These are phyloP conservation scores for Peromyscus melanophrys DNA, from an alignment of 2,797 vertebrate species.

Conservation along the genomic window DNA sequence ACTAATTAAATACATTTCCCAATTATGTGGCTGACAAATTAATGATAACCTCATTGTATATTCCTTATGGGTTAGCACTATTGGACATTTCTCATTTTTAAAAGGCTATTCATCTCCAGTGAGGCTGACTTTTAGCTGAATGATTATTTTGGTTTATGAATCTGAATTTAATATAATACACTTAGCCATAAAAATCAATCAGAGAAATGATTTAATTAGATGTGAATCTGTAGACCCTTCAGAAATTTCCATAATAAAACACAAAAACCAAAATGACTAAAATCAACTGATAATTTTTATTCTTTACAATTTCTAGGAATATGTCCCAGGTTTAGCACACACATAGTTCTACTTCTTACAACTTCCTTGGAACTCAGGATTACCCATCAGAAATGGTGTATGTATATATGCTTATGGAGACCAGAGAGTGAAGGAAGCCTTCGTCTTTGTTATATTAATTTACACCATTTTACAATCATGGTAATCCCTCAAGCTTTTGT, in stretches of 20 bases:
- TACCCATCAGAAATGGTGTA: not conserved
- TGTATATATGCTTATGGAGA: not conserved
- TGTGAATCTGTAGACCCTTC: constrained; percentile 39
- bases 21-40: constrained; percentile 24
- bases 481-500: not conserved
- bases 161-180: constrained; percentile 45
- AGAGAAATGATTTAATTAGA: constrained; percentile 22
- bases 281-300: constrained; percentile 36
- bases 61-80: constrained; percentile 16
- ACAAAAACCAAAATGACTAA: not conserved
- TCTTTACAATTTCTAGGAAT: not conserved
- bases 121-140: constrained; percentile 50
- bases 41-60: not conserved
- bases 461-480: not conserved
- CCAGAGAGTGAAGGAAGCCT: not conserved
- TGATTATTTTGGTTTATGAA: constrained; percentile 43
- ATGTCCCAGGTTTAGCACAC: no score
- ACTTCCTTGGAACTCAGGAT: not conserved
- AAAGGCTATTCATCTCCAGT: constrained; percentile 14
- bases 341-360: no score
- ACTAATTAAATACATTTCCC: not conserved
- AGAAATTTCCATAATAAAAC: constrained; percentile 52
- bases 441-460: not conserved
- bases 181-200: constrained; percentile 6
- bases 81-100: constrained; percentile 49